A percentile compares a stretch with the other conserved stretches of the same genome.
These are phyloP conservation scores for Sebastes diaconus DNA, from an alignment of 2,797 vertebrate species.

Conservation along the genomic window DNA sequence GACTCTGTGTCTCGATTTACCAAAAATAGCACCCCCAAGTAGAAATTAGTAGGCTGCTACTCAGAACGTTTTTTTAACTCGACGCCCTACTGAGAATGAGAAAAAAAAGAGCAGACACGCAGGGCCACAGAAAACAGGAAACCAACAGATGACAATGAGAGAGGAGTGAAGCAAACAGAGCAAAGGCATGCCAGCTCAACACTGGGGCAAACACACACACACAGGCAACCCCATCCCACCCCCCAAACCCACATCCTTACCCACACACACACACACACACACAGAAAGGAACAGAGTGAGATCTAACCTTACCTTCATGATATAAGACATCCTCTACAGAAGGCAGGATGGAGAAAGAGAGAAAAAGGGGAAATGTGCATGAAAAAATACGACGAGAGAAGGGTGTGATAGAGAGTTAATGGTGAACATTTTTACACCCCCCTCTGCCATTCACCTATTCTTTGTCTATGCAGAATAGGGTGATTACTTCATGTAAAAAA, in stretches of 20 bases:
- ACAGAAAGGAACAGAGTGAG: slow-evolving; percentile 49
- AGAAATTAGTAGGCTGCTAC: not conserved
- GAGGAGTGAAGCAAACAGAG: slow-evolving; percentile 56
- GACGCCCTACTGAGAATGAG: slow-evolving; percentile 23
- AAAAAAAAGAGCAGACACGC: slow-evolving; percentile 32
- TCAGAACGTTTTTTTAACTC: slow-evolving; percentile 5
- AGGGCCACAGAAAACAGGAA: slow-evolving; percentile 73
- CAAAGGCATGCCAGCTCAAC: slow-evolving; percentile 69
- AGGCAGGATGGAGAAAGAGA: slow-evolving; percentile 92
- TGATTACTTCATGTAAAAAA: slow-evolving; percentile 8
- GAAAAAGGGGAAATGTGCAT: slow-evolving; percentile 87
- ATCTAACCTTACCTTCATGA: slow-evolving; percentile 99
- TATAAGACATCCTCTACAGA: slow-evolving; percentile 99
- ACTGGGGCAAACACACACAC: slow-evolving; percentile 45
- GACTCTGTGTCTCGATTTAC: not conserved
- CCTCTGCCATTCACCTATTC: slow-evolving; percentile 3
- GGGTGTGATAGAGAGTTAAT: slow-evolving; percentile 65
- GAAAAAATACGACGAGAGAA: slow-evolving; percentile 74
- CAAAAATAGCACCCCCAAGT: slow-evolving; percentile 7
- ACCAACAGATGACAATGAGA: slow-evolving; percentile 57
- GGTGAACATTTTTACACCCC: slow-evolving; percentile 61
- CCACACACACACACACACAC: slow-evolving; percentile 45
- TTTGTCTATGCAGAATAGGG: slow-evolving; percentile 15
- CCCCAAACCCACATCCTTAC: slow-evolving; percentile 28
- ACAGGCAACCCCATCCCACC: slow-evolving; percentile 49